Evolutionary conservation across 1,140 invertebrate species (phyloP).

Genomic region (Drosophila lini): DNA sequence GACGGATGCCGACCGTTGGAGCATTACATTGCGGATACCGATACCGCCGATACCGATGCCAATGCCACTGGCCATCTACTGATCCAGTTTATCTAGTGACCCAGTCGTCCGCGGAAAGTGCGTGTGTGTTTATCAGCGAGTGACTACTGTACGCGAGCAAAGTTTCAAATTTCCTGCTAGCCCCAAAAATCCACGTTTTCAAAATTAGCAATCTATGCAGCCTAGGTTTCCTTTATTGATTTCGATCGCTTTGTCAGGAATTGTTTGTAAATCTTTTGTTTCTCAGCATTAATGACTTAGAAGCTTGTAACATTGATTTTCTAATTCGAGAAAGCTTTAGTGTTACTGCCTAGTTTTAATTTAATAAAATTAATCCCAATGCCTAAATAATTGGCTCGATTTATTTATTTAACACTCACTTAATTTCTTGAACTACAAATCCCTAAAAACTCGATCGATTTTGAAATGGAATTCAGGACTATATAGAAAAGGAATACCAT

Average conservation of each 20-base stretch:
- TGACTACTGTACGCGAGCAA: constrained; percentile 33
- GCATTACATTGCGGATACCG: constrained; percentile 49
- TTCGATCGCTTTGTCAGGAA: background rate
- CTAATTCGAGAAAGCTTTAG: too few species aligned
- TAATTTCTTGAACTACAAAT: background rate
- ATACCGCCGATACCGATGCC: constrained; percentile 6
- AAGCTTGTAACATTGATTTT: too few species aligned
- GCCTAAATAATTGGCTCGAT: too few species aligned
- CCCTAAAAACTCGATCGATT: background rate
- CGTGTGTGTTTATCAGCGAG: constrained; percentile 44
- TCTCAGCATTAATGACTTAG: too few species aligned
- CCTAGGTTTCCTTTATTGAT: background rate
- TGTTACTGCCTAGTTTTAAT: too few species aligned
- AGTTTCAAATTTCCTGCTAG: background rate
- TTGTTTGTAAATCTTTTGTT: background rate
- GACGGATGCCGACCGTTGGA: constrained; percentile 72
- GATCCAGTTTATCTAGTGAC: constrained; percentile 2
- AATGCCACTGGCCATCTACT: constrained; percentile 4
- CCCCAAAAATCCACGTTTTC: too few species aligned
- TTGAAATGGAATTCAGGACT: background rate
- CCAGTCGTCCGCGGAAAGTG: constrained; percentile 21
- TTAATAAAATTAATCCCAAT: too few species aligned
- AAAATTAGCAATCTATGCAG: too few species aligned
- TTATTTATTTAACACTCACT: too few species aligned
- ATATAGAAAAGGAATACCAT: background rate